These are phyloP conservation scores for Trachelus iudaicus DNA, from an alignment of 2,888 invertebrate genomes.

Conservation along the genomic window DNA sequence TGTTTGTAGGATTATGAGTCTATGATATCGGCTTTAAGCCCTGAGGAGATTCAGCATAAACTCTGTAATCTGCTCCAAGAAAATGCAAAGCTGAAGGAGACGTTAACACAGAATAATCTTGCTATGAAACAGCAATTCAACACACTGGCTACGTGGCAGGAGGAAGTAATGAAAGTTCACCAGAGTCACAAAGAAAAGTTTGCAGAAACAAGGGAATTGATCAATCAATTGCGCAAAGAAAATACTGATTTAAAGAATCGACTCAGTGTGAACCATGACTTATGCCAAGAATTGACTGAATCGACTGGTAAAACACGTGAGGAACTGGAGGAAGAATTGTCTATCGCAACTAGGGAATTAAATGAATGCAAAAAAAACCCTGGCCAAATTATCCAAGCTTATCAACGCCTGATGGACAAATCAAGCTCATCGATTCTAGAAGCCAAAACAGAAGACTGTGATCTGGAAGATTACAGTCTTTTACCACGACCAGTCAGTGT, in stretches of 20 bases:
- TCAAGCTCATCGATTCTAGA: slow-evolving; percentile 1
- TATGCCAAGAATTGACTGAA: not conserved
- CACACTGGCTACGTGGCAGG: slow-evolving; percentile 73
- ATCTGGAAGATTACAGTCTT: not conserved
- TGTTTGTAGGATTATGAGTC: slow-evolving; percentile 49
- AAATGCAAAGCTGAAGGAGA: slow-evolving; percentile 71
- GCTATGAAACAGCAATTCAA: slow-evolving; percentile 76
- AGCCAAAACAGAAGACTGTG: not conserved
- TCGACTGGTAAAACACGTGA: slow-evolving; percentile 6
- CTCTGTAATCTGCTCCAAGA: slow-evolving; percentile 70
- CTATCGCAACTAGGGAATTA: slow-evolving; percentile 23
- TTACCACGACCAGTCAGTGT: not conserved
- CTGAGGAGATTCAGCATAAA: slow-evolving; percentile 68
- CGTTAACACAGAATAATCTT: slow-evolving; percentile 74
- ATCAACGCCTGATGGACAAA: slow-evolving; percentile 2
- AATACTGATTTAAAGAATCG: slow-evolving; percentile 48
- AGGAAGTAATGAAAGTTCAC: slow-evolving; percentile 74
- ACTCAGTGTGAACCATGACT: not conserved
- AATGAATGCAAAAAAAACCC: slow-evolving; percentile 5
- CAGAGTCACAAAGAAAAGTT: slow-evolving; percentile 75
- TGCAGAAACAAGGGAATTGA: slow-evolving; percentile 72
- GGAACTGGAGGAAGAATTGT: slow-evolving; percentile 22
- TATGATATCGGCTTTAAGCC: slow-evolving; percentile 49
- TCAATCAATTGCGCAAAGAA: slow-evolving; percentile 61
- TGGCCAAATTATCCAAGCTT: not conserved